Base-by-base conservation (phyloP, 2,113 vertebrate species). In the Salvator merianae region DNA sequence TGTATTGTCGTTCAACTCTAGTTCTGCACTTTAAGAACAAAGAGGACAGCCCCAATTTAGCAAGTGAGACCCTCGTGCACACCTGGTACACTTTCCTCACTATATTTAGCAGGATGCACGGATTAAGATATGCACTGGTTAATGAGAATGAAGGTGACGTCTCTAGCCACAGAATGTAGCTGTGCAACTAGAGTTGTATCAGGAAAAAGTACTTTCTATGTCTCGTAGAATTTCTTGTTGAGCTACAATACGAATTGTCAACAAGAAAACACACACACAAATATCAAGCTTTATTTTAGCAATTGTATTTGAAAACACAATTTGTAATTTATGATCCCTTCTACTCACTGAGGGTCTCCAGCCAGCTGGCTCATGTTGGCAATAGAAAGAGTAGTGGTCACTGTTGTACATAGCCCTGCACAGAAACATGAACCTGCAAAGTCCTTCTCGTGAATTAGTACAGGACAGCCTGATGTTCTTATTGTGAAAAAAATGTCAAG, bases 21-120 rank as follows among this genome's bases (percentile, higher is more conserved):
- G 88, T 91, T 55, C 50, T 24, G 70, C 90, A 85, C 5, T 89
- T 38, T 70, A 83, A 92, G 83, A 93, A 84, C 30, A 81, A 65
- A 89, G 86, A 79, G 89, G 77, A 24, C 47, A 26, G 47, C 50
- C 69, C 75, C 47, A 59, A 14, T 77, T 65, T 53, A 50, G 24
- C 47, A 59, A 55, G 40, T n/a, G 47, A 68, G 73, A 53, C 20
- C 18, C 43, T 30, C 47, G 59, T n/a, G 26, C 34, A 55, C 83
- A 79, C 50, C 16, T 65, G 68, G 70, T 50, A 63, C 13, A 38
- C 66, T 32, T 50, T 40, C 68, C 14, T 22, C 40, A 72, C 26
- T 28, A 73, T 50, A 63, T 62, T 79, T 71, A 40, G 36, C 24
- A 62, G 53, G 69, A 38, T n/a, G 30, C 55, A 47, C 22, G 47